These are phyloP conservation scores for Hylia prasina DNA, from an alignment of 2,113 vertebrate species.

Conservation along the genomic window DNA sequence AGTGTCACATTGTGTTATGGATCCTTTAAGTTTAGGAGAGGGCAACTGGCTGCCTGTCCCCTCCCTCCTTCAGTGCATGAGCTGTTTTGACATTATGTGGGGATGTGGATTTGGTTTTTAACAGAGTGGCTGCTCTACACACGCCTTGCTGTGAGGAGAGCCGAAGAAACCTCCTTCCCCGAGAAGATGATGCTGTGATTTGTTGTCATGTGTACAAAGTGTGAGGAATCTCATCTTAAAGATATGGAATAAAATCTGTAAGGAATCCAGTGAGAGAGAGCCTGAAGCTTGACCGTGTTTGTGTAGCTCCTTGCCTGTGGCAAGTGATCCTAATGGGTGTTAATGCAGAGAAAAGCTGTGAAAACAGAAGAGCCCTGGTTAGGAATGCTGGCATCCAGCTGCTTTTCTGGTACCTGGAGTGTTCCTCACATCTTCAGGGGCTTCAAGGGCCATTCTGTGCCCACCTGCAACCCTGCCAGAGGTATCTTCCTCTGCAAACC, in stretches of 20 bases:
- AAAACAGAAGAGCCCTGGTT: background rate
- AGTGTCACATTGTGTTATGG: background rate
- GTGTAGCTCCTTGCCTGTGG: background rate
- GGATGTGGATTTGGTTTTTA: background rate
- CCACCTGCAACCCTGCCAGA: background rate
- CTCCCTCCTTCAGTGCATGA: background rate
- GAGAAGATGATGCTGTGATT: background rate
- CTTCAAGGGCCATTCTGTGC: background rate
- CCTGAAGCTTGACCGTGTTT: background rate
- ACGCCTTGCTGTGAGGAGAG: background rate
- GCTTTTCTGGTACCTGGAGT: background rate
- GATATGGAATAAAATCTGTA: fast-evolving
- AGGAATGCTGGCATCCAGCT: background rate
- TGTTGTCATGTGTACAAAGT: fast-evolving
- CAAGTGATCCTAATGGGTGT: background rate
- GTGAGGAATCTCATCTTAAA: background rate
- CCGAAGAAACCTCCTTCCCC: background rate
- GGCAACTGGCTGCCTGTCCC: background rate
- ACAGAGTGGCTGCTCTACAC: background rate
- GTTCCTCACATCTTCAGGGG: background rate
- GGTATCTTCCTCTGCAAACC: background rate
- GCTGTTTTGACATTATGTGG: background rate
- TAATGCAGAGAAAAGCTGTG: background rate
- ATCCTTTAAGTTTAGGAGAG: background rate
- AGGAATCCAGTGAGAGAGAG: background rate